Evolutionary conservation across 2,797 vertebrate genomes (phyloP), one percentile per base, ranked within the genome.

Genomic region (Zenarchopterus dispar): DNA sequence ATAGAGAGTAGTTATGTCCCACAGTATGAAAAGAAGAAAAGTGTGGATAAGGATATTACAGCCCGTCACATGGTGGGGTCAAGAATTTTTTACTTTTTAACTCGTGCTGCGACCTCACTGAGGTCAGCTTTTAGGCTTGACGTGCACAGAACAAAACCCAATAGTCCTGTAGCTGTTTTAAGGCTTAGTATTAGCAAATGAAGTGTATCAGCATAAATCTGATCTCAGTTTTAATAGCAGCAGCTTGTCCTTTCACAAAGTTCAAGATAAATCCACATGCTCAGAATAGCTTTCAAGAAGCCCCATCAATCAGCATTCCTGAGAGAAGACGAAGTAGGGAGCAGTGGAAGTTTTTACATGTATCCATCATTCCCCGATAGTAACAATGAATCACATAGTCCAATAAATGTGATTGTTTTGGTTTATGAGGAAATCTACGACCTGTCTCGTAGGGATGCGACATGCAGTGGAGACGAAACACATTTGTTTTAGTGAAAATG

Each of bases 201-300:
- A 90, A 77, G 75, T 86, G 80, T 86, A 86, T 82, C 85, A 26
- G 63, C 63, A 78, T 92, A 87, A 90, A 91, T 93, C 89, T 88
- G 72, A 72, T 66, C 75, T 88, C 69, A 74, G 82, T 85, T 84
- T 88, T 86, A 86, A 88, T 78, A 62, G 77, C 44, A 23, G 63
- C 42, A 79, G 81, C 75, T 73, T 41, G 69, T 80, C 44, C 70
- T 78, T 41, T 73, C 62, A 55, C 62, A 70, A 57, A 73, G 62
- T 73, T 67, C 75, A 67, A 81, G 72, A 81, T 60, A 62, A 81
- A 81, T 82, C 84, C 86, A 87, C 82, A 78, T 84, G 74, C 54
- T 80, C 43, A 50, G 43, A 67, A 62, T 58, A 47, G 67, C 67
- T 56, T 77, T 55, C 69, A 53, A 68, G 15, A 39, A 55, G 54